A percentile compares a stretch with the other conserved stretches of the same genome.
Conservation (phyloP, 2,888 invertebrate species). For the Limnephilus rhombicus region DNA sequence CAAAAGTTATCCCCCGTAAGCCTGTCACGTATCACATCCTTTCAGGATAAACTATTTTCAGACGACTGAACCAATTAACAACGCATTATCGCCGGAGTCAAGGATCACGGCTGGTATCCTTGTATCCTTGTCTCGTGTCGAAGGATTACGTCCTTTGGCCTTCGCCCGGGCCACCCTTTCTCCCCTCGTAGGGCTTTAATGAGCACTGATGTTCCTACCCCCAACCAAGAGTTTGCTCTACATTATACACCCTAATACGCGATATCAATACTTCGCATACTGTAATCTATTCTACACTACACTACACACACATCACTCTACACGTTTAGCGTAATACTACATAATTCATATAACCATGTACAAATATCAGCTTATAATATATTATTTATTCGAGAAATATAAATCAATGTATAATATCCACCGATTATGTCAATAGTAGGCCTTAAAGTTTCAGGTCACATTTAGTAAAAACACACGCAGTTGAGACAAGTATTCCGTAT, state of each 20-base stretch:
- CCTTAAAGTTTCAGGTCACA: no score
- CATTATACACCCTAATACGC: not conserved
- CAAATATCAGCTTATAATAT: no score
- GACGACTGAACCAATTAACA: conserved; percentile 39
- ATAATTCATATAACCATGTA: no score
- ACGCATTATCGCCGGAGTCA: conserved; percentile 45
- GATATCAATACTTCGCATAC: not conserved
- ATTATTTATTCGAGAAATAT: no score
- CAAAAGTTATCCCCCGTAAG: not conserved
- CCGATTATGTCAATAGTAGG: no score
- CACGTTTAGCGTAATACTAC: no score
- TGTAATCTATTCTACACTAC: not conserved
- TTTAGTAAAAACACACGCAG: no score
- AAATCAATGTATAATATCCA: no score
- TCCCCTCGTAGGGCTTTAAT: conserved; percentile 4
- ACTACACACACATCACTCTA: not conserved
- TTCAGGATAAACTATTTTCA: conserved; percentile 36
- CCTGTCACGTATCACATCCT: conserved; percentile 31
- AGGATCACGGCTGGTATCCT: conserved; percentile 42
- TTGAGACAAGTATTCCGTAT: no score
- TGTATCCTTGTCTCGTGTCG: conserved; percentile 42
- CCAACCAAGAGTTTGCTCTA: not conserved
- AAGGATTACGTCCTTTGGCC: conserved; percentile 39
- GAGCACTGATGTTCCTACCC: not conserved
- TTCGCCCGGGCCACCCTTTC: not conserved